Percentiles rank a stretch among this genome's conserved stretches.
Evolutionary conservation across 2,888 invertebrate species (phyloP).

Genomic region (Cremastinae sp.): DNA sequence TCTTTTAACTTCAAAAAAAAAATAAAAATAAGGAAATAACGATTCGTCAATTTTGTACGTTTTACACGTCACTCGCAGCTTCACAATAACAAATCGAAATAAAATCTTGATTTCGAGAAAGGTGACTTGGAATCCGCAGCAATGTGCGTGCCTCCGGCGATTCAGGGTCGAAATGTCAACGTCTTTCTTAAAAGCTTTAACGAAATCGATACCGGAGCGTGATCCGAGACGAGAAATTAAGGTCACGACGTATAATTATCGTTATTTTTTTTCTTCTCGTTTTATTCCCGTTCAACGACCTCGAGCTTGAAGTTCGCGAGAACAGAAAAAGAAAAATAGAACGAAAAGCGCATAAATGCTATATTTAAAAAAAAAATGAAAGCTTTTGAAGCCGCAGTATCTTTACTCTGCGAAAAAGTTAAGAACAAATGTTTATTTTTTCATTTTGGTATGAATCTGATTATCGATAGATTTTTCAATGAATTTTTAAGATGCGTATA

Average conservation of each 20-base stretch:
- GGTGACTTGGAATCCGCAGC: not conserved
- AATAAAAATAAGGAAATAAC: too few relatives aligned
- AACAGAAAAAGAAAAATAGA: not conserved
- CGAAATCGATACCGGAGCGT: conserved; percentile 12
- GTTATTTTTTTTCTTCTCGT: not conserved
- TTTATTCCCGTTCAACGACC: not conserved
- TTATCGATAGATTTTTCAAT: too few relatives aligned
- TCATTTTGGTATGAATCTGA: too few relatives aligned
- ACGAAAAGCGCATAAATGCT: not conserved
- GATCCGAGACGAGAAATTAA: conserved; percentile 19
- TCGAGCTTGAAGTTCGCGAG: too few relatives aligned
- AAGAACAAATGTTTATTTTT: too few relatives aligned
- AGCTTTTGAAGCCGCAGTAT: too few relatives aligned
- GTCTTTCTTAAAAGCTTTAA: conserved; percentile 18
- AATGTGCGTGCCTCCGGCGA: not conserved
- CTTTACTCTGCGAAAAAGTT: too few relatives aligned
- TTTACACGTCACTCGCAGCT: too few relatives aligned
- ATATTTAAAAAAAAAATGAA: not conserved
- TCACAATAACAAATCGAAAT: too few relatives aligned
- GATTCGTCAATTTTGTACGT: too few relatives aligned
- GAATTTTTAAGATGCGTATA: too few relatives aligned
- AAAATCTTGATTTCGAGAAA: conserved; percentile 10
- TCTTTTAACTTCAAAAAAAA: not conserved
- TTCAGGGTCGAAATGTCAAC: conserved; percentile 30
- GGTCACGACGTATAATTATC: conserved; percentile 13